These are phyloP conservation scores for Aricia agestis DNA, from an alignment of 1,140 invertebrate genomes.

Conservation along the genomic window DNA sequence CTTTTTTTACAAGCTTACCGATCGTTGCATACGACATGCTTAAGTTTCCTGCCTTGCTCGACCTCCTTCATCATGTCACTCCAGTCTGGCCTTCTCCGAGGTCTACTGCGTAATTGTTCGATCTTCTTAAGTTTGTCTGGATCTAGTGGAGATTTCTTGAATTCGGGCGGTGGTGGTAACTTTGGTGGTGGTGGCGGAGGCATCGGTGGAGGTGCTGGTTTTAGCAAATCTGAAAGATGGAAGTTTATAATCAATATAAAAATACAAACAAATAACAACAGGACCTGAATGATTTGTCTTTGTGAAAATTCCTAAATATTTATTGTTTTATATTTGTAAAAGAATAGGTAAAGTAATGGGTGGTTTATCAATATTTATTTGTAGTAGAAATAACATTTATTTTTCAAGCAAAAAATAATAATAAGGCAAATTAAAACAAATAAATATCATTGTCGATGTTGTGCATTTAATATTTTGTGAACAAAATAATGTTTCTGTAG, in stretches of 20 bases:
- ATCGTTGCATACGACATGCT: constrained; percentile 90
- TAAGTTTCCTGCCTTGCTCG: constrained; percentile 85
- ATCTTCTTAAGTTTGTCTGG: constrained; percentile 78
- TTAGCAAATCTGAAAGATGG: constrained; percentile 56
- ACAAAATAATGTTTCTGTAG: too few relatives aligned
- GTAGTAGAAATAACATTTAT: too few relatives aligned
- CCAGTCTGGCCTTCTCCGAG: constrained; percentile 90
- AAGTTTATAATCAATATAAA: background rate
- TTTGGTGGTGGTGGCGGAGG: constrained; percentile 83
- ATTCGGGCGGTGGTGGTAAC: constrained; percentile 81
- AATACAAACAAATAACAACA: background rate
- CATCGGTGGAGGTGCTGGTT: constrained; percentile 69
- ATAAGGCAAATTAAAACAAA: too few relatives aligned
- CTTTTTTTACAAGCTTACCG: constrained; percentile 64
- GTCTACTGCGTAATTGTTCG: constrained; percentile 82
- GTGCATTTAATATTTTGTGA: too few relatives aligned
- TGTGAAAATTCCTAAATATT: too few relatives aligned
- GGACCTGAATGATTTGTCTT: too few relatives aligned
- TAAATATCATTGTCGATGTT: too few relatives aligned
- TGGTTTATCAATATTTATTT: too few relatives aligned
- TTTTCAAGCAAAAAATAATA: too few relatives aligned
- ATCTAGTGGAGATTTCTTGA: constrained; percentile 71
- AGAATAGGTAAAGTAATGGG: too few relatives aligned
- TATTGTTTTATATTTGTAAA: too few relatives aligned
- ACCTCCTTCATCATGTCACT: constrained; percentile 93